These are phyloP conservation scores for Tricholaema leucomelas DNA, from an alignment of 2,113 vertebrate genomes.

Conservation along the genomic window DNA sequence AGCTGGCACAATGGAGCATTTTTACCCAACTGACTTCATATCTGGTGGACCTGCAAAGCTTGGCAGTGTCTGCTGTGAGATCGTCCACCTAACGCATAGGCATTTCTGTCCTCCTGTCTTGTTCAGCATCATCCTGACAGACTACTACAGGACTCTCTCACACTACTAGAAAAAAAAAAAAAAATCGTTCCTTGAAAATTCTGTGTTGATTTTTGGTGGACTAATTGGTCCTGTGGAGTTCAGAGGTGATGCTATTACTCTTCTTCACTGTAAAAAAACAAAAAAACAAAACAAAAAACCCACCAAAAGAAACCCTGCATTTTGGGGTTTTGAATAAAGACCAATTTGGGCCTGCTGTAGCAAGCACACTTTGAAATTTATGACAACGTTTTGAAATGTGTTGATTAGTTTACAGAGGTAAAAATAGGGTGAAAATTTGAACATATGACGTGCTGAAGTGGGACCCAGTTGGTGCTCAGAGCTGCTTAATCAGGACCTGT, in stretches of 20 bases:
- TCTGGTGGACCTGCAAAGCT: background rate
- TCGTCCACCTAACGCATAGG: rapidly evolving
- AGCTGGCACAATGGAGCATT: background rate
- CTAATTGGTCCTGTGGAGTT: background rate
- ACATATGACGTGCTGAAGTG: background rate
- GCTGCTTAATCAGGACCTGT: background rate
- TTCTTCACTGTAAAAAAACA: background rate
- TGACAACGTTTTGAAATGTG: background rate
- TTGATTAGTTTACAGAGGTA: background rate
- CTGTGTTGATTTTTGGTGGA: background rate
- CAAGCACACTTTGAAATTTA: background rate
- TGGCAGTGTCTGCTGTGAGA: background rate
- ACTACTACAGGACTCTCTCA: background rate
- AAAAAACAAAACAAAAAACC: too few species aligned
- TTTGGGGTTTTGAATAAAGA: background rate
- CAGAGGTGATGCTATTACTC: background rate
- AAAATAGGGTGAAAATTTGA: background rate
- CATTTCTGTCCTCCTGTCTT: background rate
- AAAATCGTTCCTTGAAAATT: background rate
- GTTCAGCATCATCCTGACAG: rapidly evolving
- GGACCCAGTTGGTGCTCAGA: background rate
- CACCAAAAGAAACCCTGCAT: too few species aligned
- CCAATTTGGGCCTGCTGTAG: background rate
- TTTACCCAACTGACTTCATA: background rate
- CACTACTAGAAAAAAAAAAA: background rate